These are phyloP conservation scores for Morone saxatilis DNA, from an alignment of 2,113 vertebrate species.

Conservation along the genomic window DNA sequence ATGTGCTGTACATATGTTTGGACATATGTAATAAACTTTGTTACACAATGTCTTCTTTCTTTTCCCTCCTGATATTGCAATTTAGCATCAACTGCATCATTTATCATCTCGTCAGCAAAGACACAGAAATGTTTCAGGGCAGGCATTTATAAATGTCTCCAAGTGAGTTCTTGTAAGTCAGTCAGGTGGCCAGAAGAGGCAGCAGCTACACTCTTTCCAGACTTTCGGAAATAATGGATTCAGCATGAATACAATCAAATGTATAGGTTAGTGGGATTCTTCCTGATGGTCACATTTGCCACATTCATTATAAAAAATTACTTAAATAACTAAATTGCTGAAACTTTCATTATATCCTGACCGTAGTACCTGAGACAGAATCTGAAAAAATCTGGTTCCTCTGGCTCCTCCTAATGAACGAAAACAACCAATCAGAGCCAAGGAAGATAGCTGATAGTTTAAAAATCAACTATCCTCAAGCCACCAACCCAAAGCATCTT, in stretches of 20 bases:
- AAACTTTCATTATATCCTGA: too few species aligned
- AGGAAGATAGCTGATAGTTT: too few species aligned
- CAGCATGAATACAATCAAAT: neutral
- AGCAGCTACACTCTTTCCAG: neutral
- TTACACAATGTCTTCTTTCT: conserved; percentile 87
- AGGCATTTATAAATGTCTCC: neutral
- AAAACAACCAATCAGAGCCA: too few species aligned
- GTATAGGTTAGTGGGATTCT: neutral
- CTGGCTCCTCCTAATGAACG: too few species aligned
- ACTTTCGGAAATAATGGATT: neutral
- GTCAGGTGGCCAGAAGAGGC: neutral
- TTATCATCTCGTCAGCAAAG: too few species aligned
- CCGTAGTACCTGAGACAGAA: too few species aligned
- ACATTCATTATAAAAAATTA: neutral
- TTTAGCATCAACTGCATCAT: neutral
- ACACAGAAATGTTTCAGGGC: too few species aligned
- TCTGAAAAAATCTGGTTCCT: too few species aligned
- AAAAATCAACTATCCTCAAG: too few species aligned
- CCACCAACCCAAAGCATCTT: too few species aligned
- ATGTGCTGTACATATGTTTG: conserved; percentile 99
- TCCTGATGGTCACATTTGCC: neutral
- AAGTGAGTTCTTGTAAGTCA: neutral
- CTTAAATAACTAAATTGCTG: too few species aligned
- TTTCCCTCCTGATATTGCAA: neutral
- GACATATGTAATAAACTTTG: conserved; percentile 99